Evolutionary conservation across 2,888 invertebrate genomes (phyloP).

Genomic region (Ophion ventricosus): DNA sequence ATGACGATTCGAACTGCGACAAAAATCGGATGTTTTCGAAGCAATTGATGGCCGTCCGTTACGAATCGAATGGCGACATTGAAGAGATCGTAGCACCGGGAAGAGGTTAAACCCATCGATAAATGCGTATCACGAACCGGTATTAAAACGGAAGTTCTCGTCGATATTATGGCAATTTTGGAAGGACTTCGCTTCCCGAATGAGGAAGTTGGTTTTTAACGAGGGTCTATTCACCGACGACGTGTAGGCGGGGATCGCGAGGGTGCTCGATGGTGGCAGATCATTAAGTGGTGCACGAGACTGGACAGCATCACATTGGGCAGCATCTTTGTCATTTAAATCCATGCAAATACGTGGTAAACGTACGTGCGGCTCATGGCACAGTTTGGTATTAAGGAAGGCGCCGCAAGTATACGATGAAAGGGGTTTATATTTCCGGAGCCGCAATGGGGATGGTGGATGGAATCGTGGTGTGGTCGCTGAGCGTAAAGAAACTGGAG

Average conservation of each 20-base stretch:
- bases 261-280: slow-evolving; percentile 5
- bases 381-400: slow-evolving; percentile 31
- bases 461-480: slow-evolving; percentile 33
- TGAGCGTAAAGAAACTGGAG: slow-evolving; percentile 45
- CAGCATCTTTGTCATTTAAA: slow-evolving; percentile 72
- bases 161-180: slow-evolving; percentile 24
- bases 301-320: slow-evolving; percentile 39
- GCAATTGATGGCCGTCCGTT: no score
- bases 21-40: no score
- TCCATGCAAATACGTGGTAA: slow-evolving; percentile 67
- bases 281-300: slow-evolving; percentile 49
- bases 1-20: no score
- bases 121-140: neutral
- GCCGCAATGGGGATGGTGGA: slow-evolving; percentile 26
- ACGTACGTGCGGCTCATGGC: slow-evolving; percentile 29
- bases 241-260: slow-evolving; percentile 8
- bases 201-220: slow-evolving; percentile 53
- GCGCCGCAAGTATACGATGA: slow-evolving; percentile 45
- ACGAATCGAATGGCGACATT: no score
- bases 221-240: slow-evolving; percentile 52
- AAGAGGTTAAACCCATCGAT: no score
- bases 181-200: slow-evolving; percentile 16
- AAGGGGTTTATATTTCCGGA: slow-evolving; percentile 37
- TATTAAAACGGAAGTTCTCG: slow-evolving; percentile 6
- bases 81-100: no score